Evolutionary conservation across 2,888 invertebrate species (phyloP).

Genomic region (Drymonia ruficornis): DNA sequence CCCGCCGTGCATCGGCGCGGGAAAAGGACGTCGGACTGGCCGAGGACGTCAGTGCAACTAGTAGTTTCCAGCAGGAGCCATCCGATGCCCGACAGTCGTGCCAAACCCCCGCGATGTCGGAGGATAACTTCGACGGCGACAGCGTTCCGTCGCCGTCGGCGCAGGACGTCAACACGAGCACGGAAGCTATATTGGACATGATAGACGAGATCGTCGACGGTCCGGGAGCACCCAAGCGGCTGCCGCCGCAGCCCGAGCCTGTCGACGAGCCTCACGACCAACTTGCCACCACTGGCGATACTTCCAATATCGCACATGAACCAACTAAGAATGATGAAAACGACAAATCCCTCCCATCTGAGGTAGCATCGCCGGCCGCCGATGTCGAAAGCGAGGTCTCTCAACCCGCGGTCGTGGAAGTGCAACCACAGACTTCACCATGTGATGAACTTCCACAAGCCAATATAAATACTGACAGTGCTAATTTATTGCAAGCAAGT

Average conservation of each 20-base stretch:
- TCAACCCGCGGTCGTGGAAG: slow-evolving; percentile 12
- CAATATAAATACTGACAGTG: slow-evolving; percentile 42
- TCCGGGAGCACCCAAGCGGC: slow-evolving; percentile 72
- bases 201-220: slow-evolving; percentile 81
- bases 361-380: slow-evolving; percentile 34
- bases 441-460: slow-evolving; percentile 14
- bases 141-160: slow-evolving; percentile 78
- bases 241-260: slow-evolving; percentile 43
- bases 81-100: slow-evolving; percentile 62
- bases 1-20: slow-evolving; percentile 83
- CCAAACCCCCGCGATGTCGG: slow-evolving; percentile 73
- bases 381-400: slow-evolving; percentile 51
- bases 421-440: slow-evolving; percentile 28
- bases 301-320: slow-evolving; percentile 33
- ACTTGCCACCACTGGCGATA: slow-evolving; percentile 23
- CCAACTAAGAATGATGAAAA: slow-evolving; percentile 25
- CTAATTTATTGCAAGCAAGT: slow-evolving; percentile 46
- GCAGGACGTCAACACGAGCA: slow-evolving; percentile 78
- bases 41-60: slow-evolving; percentile 74
- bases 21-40: slow-evolving; percentile 76
- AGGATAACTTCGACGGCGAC: slow-evolving; percentile 77
- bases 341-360: slow-evolving; percentile 24
- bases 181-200: slow-evolving; percentile 81
- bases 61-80: slow-evolving; percentile 64
- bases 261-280: slow-evolving; percentile 27